Evolutionary conservation across 2,888 invertebrate genomes (phyloP).

Genomic region (Synergus gifuensis): DNA sequence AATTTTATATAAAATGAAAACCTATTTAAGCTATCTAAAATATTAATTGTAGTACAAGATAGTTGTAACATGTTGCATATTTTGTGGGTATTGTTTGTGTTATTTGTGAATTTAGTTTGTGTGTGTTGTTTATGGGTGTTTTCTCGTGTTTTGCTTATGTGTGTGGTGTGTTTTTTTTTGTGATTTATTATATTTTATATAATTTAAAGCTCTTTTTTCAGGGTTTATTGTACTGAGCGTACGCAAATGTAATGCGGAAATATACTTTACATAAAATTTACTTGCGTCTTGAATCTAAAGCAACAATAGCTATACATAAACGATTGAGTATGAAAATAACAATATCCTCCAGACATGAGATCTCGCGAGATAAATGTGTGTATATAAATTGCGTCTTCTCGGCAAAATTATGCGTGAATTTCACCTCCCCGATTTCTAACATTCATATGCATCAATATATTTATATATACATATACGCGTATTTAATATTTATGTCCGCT

Average conservation of each 20-base stretch:
- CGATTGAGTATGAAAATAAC: not conserved
- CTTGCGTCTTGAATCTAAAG: not conserved
- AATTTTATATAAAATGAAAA: too few relatives aligned
- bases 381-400: not conserved
- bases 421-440: not conserved
- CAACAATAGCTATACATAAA: not conserved
- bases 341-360: not conserved
- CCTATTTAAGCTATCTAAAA: too few relatives aligned
- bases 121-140: too few relatives aligned
- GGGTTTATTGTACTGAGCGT: not conserved
- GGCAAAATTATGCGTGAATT: not conserved
- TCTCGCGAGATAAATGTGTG: not conserved
- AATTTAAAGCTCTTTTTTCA: not conserved
- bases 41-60: too few relatives aligned
- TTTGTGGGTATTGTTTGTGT: too few relatives aligned
- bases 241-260: not conserved
- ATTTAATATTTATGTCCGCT: conserved; percentile 2
- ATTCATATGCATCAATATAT: not conserved
- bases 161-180: too few relatives aligned
- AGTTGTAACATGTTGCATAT: too few relatives aligned
- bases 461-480: too few relatives aligned
- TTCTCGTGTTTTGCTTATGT: too few relatives aligned
- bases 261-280: not conserved
- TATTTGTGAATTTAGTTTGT: too few relatives aligned
- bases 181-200: not conserved